Percentiles rank a stretch among this genome's conserved stretches.
Evolutionary conservation across 2,113 vertebrate genomes (phyloP).

Genomic region (Menura novaehollandiae): DNA sequence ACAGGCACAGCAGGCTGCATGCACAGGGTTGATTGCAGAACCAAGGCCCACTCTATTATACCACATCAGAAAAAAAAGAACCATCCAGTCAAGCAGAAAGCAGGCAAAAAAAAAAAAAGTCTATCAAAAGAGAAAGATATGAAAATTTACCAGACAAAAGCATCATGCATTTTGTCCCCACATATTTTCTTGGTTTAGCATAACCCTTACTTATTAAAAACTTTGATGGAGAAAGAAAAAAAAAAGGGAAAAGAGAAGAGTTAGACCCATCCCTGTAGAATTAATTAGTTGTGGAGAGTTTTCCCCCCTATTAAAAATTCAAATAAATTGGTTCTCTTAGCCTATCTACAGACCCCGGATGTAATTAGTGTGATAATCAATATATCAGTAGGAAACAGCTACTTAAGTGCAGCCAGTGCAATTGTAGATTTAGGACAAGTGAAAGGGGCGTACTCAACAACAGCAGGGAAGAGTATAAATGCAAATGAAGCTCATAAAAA

Average conservation of each 20-base stretch:
- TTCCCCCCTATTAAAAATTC: slow-evolving; percentile 29
- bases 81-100: not conserved
- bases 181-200: not conserved
- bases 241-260: not conserved
- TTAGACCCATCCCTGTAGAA: slow-evolving; percentile 47
- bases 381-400: slow-evolving; percentile 77
- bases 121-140: not conserved
- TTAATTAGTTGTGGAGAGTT: slow-evolving; percentile 74
- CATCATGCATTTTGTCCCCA: not conserved
- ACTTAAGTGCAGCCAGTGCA: slow-evolving; percentile 64
- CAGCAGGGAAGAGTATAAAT: slow-evolving; percentile 68
- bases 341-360: slow-evolving; percentile 56
- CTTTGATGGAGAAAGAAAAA: not conserved
- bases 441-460: slow-evolving; percentile 60
- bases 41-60: not conserved
- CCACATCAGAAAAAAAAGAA: not conserved
- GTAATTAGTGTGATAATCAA: slow-evolving; percentile 85
- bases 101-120: not conserved
- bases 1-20: not conserved
- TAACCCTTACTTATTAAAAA: not conserved
- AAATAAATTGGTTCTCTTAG: slow-evolving; percentile 74
- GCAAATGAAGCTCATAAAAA: slow-evolving; percentile 71
- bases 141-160: not conserved
- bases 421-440: slow-evolving; percentile 69
- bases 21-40: not conserved